These are phyloP conservation scores for Sminthurinus aureus DNA, from an alignment of 2,888 invertebrate genomes.

Conservation along the genomic window DNA sequence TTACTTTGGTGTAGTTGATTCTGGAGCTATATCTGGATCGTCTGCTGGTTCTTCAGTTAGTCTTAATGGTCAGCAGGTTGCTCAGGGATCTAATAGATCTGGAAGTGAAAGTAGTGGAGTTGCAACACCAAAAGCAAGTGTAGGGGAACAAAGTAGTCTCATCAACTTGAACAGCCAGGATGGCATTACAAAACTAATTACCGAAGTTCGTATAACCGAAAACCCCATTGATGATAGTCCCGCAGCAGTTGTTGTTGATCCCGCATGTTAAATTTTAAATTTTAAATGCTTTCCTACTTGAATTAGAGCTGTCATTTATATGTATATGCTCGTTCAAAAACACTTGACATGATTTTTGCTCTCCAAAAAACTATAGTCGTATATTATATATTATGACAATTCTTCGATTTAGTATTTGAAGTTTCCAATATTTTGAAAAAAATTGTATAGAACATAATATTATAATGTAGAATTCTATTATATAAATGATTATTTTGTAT, in stretches of 20 bases:
- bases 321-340: no score
- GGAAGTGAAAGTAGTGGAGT: slow-evolving; percentile 50
- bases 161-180: slow-evolving; percentile 52
- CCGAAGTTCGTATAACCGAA: slow-evolving; percentile 58
- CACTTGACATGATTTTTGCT: no score
- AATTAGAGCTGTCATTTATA: no score
- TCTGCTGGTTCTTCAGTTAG: slow-evolving; percentile 53
- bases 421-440: no score
- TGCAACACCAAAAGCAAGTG: slow-evolving; percentile 54
- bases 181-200: neutral
- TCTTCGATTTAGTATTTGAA: no score
- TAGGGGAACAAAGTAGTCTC: slow-evolving; percentile 40
- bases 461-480: no score
- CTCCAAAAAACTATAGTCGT: no score
- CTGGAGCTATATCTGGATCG: slow-evolving; percentile 59
- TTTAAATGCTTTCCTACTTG: no score
- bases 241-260: slow-evolving; percentile 34
- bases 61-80: slow-evolving; percentile 35
- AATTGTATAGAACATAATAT: no score
- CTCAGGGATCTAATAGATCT: neutral
- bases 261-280: slow-evolving; percentile 44
- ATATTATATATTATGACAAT: no score
- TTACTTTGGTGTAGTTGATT: slow-evolving; percentile 52
- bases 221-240: slow-evolving; percentile 59
- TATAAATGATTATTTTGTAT: no score